Evolutionary conservation across 2,888 invertebrate species (phyloP).

Genomic region (Acanthosoma haemorrhoidale): DNA sequence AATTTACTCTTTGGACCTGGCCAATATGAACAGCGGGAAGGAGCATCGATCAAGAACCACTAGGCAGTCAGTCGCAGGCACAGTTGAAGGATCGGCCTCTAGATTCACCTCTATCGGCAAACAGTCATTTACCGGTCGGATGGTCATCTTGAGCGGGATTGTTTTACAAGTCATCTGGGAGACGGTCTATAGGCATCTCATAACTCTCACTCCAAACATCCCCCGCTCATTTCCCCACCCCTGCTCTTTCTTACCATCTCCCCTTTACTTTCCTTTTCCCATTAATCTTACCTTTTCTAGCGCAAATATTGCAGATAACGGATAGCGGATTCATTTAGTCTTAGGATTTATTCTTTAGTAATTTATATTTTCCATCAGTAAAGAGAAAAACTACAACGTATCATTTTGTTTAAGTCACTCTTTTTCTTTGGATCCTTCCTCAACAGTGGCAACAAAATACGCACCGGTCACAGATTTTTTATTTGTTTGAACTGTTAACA

Average conservation of each 20-base stretch:
- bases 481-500: no score
- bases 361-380: background rate
- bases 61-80: background rate
- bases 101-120: no score
- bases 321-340: background rate
- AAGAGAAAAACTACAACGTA: no score
- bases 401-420: background rate
- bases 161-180: conserved; percentile 9
- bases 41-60: no score
- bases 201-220: background rate
- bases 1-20: no score
- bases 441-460: no score
- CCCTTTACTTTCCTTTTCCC: background rate
- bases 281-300: background rate
- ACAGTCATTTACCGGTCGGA: background rate
- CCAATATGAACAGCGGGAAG: no score
- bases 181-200: no score
- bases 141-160: background rate
- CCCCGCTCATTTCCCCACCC: background rate
- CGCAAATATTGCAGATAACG: background rate
- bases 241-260: background rate
- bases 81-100: background rate
- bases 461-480: no score
- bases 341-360: background rate
- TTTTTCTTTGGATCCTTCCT: background rate